phyloP scores from a whole-genome alignment of 2,113 vertebrate genomes.

The Rhineura floridana region DNA sequence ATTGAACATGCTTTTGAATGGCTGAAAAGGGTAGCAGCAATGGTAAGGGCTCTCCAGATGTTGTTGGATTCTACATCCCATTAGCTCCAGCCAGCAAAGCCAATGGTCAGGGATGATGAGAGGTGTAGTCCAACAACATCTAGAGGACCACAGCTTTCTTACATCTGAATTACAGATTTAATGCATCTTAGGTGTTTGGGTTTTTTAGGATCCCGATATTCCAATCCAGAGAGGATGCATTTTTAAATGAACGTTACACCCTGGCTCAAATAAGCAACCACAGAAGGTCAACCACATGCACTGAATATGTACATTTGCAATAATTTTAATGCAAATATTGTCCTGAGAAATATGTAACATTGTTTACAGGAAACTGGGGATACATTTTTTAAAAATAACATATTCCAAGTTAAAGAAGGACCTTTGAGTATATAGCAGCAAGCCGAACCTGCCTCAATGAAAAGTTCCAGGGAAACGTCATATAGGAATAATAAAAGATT shows the following conservation, averaged over 20 bases:
- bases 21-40: background rate
- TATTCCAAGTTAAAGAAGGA: background rate
- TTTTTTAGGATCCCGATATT: background rate
- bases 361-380: background rate
- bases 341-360: background rate
- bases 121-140: no score
- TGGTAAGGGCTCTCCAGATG: no score
- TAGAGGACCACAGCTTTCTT: no score
- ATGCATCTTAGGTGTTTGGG: background rate
- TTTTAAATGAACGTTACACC: background rate
- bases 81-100: no score
- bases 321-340: background rate
- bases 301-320: background rate
- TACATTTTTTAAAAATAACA: background rate
- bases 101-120: no score
- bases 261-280: background rate
- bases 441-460: background rate
- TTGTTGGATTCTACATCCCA: no score
- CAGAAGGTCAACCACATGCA: background rate
- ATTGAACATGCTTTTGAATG: background rate
- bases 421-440: background rate
- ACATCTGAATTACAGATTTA: background rate
- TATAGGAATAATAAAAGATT: background rate
- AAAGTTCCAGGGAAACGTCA: background rate
- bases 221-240: background rate